phyloP scores from a whole-genome alignment of 37 sponge, comb jelly and placozoan species.

The Bolinopsis microptera region DNA sequence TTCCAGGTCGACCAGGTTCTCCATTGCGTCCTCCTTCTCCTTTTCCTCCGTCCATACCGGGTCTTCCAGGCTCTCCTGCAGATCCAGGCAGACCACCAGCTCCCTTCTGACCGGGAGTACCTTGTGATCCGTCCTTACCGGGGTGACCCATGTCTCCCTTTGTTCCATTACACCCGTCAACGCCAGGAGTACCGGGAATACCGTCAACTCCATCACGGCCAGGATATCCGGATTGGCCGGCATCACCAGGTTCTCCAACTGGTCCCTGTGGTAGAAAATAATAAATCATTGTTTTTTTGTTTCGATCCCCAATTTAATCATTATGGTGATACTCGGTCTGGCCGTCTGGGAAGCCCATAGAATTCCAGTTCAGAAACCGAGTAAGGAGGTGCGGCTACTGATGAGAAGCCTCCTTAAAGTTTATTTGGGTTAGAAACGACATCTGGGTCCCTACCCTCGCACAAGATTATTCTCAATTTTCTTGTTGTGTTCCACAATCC shows the following conservation, averaged over 20 bases:
- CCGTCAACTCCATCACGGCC: conserved; percentile 65
- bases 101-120: not conserved
- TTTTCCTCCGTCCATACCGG: conserved; percentile 21
- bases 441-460: no score
- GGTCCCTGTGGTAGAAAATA: conserved; percentile 26
- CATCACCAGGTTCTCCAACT: conserved; percentile 67
- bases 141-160: not conserved
- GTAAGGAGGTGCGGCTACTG: no score
- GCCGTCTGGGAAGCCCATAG: no score
- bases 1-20: not conserved
- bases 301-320: no score
- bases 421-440: no score
- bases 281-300: no score
- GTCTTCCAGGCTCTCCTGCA: not conserved
- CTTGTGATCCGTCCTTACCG: not conserved
- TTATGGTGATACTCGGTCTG: no score
- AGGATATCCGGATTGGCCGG: conserved; percentile 1
- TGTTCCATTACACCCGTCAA: conserved; percentile 27
- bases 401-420: no score
- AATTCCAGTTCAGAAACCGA: no score
- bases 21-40: conserved; percentile 17
- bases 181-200: conserved; percentile 70
- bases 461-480: no score
- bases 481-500: no score
- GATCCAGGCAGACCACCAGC: not conserved